phyloP scores from a whole-genome alignment of 2,888 invertebrate genomes.

The Tiliacea aurago region DNA sequence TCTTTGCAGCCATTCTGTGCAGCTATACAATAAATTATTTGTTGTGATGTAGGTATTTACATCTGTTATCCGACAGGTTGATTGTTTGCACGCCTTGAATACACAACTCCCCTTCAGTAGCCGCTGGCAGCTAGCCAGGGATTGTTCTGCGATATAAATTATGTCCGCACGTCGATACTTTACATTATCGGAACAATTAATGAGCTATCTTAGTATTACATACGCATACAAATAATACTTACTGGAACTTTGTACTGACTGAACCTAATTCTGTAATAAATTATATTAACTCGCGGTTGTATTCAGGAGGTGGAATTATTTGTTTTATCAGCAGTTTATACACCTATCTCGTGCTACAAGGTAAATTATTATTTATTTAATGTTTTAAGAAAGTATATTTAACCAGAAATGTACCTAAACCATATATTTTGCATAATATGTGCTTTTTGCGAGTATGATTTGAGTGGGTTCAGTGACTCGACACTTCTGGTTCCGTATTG shows the following conservation, averaged over 20 bases:
- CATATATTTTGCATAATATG: constrained; percentile 16
- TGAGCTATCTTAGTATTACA: constrained; percentile 54
- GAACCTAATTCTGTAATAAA: constrained; percentile 23
- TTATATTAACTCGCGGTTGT: constrained; percentile 7
- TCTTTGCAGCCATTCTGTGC: constrained; percentile 7
- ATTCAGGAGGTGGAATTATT: not conserved
- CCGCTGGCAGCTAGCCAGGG: constrained; percentile 75
- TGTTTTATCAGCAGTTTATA: constrained; percentile 7
- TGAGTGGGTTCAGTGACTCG: constrained; percentile 59
- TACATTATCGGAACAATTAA: constrained; percentile 70
- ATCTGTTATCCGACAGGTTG: constrained; percentile 66
- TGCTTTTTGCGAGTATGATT: constrained; percentile 46
- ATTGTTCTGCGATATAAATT: constrained; percentile 73
- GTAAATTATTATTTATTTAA: constrained; percentile 11
- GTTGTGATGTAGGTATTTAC: constrained; percentile 51
- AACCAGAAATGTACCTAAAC: constrained; percentile 4
- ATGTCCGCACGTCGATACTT: constrained; percentile 71
- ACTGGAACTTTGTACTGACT: constrained; percentile 32
- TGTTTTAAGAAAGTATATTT: constrained; percentile 1
- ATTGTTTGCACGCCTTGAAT: constrained; percentile 73
- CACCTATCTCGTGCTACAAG: not conserved
- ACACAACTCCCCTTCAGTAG: constrained; percentile 64
- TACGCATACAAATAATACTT: constrained; percentile 45
- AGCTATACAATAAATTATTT: constrained; percentile 38
- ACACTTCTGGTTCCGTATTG: constrained; percentile 66